A percentile compares a stretch with the other conserved stretches of the same genome.
phyloP scores from a whole-genome alignment of 2,797 vertebrate genomes.

The Agapornis canus region DNA sequence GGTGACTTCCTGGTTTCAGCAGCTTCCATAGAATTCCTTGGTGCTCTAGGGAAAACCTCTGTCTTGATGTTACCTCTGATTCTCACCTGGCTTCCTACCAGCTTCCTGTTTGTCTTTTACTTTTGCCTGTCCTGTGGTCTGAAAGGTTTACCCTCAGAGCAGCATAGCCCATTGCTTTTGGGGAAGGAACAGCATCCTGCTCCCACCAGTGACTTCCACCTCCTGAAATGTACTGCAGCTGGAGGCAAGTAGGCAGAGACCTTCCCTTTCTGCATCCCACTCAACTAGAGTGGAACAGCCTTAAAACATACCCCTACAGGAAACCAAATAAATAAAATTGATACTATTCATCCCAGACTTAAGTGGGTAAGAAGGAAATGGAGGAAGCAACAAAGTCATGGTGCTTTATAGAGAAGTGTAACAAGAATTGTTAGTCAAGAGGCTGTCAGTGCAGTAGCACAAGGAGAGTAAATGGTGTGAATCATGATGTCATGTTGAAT shows the following conservation, averaged over 20 bases:
- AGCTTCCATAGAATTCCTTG: neutral
- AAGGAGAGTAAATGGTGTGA: neutral
- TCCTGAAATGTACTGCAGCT: fast-evolving
- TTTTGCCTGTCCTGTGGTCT: neutral
- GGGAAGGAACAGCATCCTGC: neutral
- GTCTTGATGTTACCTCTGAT: neutral
- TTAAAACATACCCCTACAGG: neutral
- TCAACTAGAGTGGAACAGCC: neutral
- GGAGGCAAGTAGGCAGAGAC: neutral
- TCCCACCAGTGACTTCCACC: neutral
- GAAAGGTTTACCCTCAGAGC: neutral
- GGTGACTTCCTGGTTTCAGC: neutral
- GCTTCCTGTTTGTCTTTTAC: neutral
- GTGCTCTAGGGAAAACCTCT: neutral
- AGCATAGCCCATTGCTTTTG: neutral
- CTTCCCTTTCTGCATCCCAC: neutral
- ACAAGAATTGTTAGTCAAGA: neutral
- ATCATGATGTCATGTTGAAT: neutral
- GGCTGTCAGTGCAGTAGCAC: neutral
- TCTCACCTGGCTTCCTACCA: neutral
- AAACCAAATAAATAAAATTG: neutral
- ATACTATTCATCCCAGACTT: neutral
- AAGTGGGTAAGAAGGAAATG: neutral
- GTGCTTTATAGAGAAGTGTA: neutral
- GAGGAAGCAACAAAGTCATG: neutral